Conservation (phyloP, 2,888 invertebrate genomes). For the Drosophila paranaensis region DNA sequence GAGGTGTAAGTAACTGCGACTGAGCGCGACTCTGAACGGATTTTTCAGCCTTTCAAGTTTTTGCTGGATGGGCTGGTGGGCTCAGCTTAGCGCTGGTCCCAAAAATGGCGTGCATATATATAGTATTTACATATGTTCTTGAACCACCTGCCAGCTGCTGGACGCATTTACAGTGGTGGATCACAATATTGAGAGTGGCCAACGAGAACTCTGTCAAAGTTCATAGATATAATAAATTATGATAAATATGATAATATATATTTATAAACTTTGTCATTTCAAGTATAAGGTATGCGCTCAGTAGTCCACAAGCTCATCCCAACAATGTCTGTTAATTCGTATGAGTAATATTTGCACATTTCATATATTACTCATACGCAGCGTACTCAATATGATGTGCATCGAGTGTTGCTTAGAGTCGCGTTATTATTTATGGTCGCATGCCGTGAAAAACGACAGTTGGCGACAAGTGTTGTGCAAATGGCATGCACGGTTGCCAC, state of each 20-base stretch:
- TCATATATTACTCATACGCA: conserved; percentile 4
- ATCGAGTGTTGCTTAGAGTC: conserved; percentile 58
- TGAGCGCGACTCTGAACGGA: conserved; percentile 47
- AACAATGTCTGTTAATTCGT: neutral
- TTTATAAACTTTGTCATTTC: neutral
- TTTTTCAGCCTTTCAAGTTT: conserved; percentile 54
- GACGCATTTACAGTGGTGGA: conserved; percentile 33
- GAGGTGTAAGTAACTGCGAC: conserved; percentile 63
- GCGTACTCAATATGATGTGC: conserved; percentile 49
- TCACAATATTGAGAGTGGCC: conserved; percentile 41
- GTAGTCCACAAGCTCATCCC: too few species aligned
- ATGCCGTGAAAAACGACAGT: conserved; percentile 77
- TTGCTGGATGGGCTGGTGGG: conserved; percentile 12
- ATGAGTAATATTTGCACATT: too few species aligned
- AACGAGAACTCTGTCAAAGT: neutral
- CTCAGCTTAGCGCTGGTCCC: conserved; percentile 25
- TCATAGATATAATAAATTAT: conserved; percentile 5
- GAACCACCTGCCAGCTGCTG: conserved; percentile 50
- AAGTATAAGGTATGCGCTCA: neutral
- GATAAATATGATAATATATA: too few species aligned
- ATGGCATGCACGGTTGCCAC: conserved; percentile 74
- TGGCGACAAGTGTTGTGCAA: conserved; percentile 75
- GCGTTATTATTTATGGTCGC: conserved; percentile 73
- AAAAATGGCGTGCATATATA: conserved; percentile 64
- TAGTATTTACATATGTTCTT: conserved; percentile 75